Base-by-base conservation (phyloP, 2,113 vertebrate genomes). In the Mobula hypostoma region DNA sequence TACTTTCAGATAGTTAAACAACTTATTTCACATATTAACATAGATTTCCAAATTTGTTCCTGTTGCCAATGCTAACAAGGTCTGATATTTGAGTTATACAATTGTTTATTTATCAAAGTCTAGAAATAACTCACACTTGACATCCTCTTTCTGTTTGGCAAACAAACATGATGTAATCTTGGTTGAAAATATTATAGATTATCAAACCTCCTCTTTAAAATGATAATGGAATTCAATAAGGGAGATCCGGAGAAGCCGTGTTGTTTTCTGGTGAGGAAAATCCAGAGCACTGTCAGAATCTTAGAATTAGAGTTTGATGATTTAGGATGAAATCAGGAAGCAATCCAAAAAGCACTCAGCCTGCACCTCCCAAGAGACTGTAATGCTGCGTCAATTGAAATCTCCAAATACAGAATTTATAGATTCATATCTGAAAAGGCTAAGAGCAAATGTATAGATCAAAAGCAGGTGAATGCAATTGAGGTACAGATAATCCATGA, bases 121-220 rank as follows among this genome's bases (percentile, higher is more conserved):
- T 92, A n/a, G 32, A 92, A 40, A 72, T 92, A 68, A 91, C 87
- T 91, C 36, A 24, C 7, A 72, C 66, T 70, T 36, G 68, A 90
- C 90, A 74, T 93, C 87, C 66, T 61, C 66, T 74, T 93, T 48
- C 66, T 90, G 36, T 74, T 74, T 72, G 32, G 9, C 91, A 56
- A 93, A 5, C 15, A 76, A 93, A 93, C 32, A 72, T 66, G 61
- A n/a, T n/a, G 21, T 91, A 32, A 70, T 93, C 14, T 93, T 48
- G 72, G 72, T 74, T 70, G 11, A 11, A 70, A 70, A 11, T 70
- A 11, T 70, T 66, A 56, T 83, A 29, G 27, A 63, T 88, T 1
- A 6, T 66, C 58, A 63, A 7, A 88, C 19, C 85, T 14, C 7
- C 27, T 88, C 0, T 17, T 83, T 83, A 63, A 63, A 63, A 88